Evolutionary conservation across 2,888 invertebrate genomes (phyloP).

Genomic region (Emmelina monodactyla): DNA sequence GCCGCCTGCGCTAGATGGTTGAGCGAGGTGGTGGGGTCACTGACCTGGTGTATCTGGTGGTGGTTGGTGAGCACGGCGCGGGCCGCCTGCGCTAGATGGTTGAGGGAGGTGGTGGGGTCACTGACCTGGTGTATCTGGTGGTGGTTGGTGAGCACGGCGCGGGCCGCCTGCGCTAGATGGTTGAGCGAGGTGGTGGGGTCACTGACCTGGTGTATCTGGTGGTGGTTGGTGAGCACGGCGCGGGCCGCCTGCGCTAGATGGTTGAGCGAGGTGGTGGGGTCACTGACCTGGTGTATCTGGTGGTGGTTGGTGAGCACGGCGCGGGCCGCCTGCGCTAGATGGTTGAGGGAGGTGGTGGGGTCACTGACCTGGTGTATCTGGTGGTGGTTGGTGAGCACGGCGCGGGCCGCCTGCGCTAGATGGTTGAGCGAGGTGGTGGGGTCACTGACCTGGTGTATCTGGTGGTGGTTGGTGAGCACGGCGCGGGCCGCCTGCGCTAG

Average conservation of each 20-base stretch:
- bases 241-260: neutral
- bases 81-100: neutral
- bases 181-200: neutral
- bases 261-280: neutral
- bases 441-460: slow-evolving; percentile 84
- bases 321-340: neutral
- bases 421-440: neutral
- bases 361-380: neutral
- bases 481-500: slow-evolving; percentile 39
- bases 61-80: neutral
- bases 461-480: slow-evolving; percentile 84
- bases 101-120: neutral
- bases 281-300: neutral
- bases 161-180: neutral
- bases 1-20: neutral
- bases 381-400: neutral
- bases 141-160: neutral
- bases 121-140: neutral
- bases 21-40: neutral
- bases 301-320: neutral
- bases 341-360: neutral
- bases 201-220: neutral
- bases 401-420: neutral
- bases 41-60: neutral
- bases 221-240: neutral